A percentile compares a stretch with the other conserved stretches of the same genome.
phyloP scores from a whole-genome alignment of 2,113 vertebrate genomes.

The Herpetotheres cachinnans region DNA sequence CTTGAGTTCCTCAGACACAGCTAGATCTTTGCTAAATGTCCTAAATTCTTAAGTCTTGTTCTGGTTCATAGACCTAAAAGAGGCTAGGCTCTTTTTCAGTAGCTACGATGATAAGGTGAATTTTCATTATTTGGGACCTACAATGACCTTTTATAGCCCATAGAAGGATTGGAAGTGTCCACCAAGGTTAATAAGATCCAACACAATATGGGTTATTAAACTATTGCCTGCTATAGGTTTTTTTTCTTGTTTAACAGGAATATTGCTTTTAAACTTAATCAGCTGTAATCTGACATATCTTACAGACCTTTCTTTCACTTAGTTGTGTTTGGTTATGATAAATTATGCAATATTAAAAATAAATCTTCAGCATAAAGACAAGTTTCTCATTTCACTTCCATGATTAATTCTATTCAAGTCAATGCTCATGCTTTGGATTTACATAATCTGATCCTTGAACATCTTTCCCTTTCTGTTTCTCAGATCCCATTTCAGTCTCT shows the following conservation, averaged over 20 bases:
- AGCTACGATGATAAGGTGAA: not conserved
- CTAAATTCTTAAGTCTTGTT: not conserved
- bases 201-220: not conserved
- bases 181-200: not conserved
- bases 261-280: not conserved
- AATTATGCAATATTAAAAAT: not conserved
- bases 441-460: not conserved
- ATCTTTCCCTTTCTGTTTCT: not conserved
- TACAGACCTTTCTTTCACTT: not conserved
- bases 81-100: not conserved
- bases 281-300: not conserved
- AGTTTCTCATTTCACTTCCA: not conserved
- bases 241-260: not conserved
- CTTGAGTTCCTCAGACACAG: not conserved
- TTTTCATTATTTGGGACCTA: not conserved
- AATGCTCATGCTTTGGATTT: not conserved
- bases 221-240: not conserved
- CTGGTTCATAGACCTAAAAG: not conserved
- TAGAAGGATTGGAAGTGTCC: not conserved
- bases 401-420: not conserved
- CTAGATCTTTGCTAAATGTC: not conserved
- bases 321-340: not conserved
- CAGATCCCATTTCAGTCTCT: not conserved
- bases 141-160: not conserved
- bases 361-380: not conserved